phyloP scores from a whole-genome alignment of 2,888 invertebrate species.

The Eumerus sabulonum region DNA sequence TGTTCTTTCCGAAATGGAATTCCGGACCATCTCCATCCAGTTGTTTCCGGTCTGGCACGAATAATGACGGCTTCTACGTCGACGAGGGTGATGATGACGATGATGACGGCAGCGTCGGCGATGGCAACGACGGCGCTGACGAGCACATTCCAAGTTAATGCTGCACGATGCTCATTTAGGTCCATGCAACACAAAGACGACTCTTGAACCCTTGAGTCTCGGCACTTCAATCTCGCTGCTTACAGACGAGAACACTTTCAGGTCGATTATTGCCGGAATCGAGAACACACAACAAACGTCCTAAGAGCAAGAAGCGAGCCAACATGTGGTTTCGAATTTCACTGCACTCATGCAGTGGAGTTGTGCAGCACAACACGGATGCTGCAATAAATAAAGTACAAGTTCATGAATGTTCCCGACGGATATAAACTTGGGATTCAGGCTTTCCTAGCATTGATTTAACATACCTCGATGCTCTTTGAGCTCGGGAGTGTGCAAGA shows the following conservation, averaged over 20 bases:
- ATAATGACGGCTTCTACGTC: constrained; percentile 1
- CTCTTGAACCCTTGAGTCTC: constrained; percentile 49
- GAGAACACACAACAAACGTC: constrained; percentile 1
- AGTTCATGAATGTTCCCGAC: constrained; percentile 37
- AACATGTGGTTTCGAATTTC: constrained; percentile 66
- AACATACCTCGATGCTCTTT: too few relatives aligned
- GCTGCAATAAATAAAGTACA: constrained; percentile 55
- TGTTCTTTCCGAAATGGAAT: constrained; percentile 51
- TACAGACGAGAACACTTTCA: constrained; percentile 38
- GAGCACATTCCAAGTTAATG: constrained; percentile 52
- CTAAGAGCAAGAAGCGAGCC: constrained; percentile 34
- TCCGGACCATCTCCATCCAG: constrained; percentile 23
- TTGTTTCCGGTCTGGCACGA: constrained; percentile 1
- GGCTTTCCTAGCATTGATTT: constrained; percentile 31
- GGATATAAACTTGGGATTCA: constrained; percentile 19
- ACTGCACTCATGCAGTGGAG: constrained; percentile 54
- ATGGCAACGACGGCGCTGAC: constrained; percentile 8
- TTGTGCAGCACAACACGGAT: constrained; percentile 31
- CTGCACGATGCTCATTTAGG: constrained; percentile 49
- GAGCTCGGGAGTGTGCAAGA: too few relatives aligned
- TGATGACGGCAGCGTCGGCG: constrained; percentile 3
- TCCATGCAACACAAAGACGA: constrained; percentile 23
- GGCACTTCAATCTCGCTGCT: background rate
- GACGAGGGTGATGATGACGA: constrained; percentile 14
- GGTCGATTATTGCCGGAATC: constrained; percentile 59